Base-by-base conservation (phyloP, 2,113 vertebrate species). In the Panthera leo region DNA sequence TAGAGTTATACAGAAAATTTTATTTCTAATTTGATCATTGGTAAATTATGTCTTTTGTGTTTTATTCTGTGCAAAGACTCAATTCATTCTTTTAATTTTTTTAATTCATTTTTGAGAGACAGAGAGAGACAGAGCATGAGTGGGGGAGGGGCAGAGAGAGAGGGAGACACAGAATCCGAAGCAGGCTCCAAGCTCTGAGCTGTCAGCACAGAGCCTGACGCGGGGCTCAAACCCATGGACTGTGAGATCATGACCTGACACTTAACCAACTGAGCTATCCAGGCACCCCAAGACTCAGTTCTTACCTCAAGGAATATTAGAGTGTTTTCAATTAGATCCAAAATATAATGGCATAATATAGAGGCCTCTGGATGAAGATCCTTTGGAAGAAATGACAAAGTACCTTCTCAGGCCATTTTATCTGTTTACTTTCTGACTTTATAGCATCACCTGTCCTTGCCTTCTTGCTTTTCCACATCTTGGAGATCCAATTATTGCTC, bases 1-100 rank as follows among this genome's bases (percentile, higher is more conserved):
- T 76, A 36, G 27, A 85, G 31, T 91, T 70, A 73, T 70, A 80
- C 36, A 79, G 10, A 94, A 42, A 31, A 36, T 84, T 85, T 95
- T 18, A 89, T 89, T 95, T 95, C 92, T 65, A 83, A 83, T 45
- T 65, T 84, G 14, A 45, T 88, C 73, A 31, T 85, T 90, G 68
- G 8, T 90, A 21, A 91, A 61, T 85, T 89, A 39, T 65, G 8
- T 34, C 39, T 61, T 88, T 55, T 73, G 8, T 88, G 10, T 70
- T 88, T 94, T 85, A 65, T 70, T 89, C 34, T 65, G 11, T 53
- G 16, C n/a, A 31, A 79, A 75, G 65, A 83, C 31, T 94, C 53
- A 51, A 27, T 70, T 45, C 45, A 45, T 45, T 45, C 45, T 45
- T 45, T 45, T 45, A 45, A 9, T 45, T 45, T 45, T 9, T 45